These are phyloP conservation scores for Rhipidura dahli DNA, from an alignment of 2,113 vertebrate genomes.

Conservation along the genomic window DNA sequence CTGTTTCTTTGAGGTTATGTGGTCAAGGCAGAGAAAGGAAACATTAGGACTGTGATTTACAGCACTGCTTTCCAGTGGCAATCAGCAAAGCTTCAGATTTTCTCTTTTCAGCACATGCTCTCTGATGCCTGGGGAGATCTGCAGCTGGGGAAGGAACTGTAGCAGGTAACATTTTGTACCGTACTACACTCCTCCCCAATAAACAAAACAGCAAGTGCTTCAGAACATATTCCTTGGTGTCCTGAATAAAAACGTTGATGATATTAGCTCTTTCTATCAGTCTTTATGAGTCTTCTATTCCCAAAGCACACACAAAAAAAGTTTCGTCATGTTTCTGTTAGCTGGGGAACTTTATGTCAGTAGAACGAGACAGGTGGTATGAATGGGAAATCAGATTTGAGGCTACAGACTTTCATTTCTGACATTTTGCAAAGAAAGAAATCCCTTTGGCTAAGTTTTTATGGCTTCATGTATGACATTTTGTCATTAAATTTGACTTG, in stretches of 20 bases:
- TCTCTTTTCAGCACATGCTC: not conserved
- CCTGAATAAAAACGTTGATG: not conserved
- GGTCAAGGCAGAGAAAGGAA: not conserved
- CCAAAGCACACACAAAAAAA: not conserved
- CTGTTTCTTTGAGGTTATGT: not conserved
- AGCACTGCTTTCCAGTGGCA: not conserved
- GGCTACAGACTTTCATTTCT: constrained; percentile 6
- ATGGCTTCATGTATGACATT: constrained; percentile 35
- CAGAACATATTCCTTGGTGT: not conserved
- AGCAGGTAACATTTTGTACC: not conserved
- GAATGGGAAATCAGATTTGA: constrained; percentile 27
- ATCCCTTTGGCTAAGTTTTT: constrained; percentile 42
- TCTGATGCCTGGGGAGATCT: not conserved
- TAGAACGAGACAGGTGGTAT: not conserved
- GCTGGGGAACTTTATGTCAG: not conserved
- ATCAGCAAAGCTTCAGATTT: not conserved
- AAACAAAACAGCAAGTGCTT: not conserved
- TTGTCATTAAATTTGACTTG: constrained; percentile 44
- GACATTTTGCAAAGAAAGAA: constrained; percentile 31
- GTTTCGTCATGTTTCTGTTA: not conserved
- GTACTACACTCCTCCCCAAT: not conserved
- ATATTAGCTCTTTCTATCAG: not conserved
- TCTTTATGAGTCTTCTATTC: not conserved
- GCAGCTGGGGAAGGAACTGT: not conserved
- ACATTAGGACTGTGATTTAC: not conserved